phyloP scores from a whole-genome alignment of 2,113 vertebrate species.

The Notarius lentiginosus region DNA sequence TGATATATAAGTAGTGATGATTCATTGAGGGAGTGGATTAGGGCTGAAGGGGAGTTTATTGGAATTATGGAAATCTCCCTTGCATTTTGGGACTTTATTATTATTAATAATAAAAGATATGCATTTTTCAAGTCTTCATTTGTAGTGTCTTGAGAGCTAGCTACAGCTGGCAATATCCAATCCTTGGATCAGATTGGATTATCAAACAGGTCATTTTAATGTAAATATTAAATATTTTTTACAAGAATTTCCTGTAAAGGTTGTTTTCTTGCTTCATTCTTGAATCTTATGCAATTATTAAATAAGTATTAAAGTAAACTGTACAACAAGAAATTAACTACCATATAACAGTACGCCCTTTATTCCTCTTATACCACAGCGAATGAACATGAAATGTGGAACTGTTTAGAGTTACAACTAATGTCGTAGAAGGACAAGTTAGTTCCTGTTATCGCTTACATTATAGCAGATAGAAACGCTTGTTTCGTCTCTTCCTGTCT shows the following conservation, averaged over 20 bases:
- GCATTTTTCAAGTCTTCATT: not conserved
- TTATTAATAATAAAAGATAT: not conserved
- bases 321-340: not conserved
- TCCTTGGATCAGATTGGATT: not conserved
- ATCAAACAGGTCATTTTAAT: not conserved
- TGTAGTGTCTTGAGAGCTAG: not conserved
- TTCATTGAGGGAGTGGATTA: not conserved
- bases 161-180: not conserved
- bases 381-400: not conserved
- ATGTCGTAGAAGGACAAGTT: not conserved
- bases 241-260: not conserved
- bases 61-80: not conserved
- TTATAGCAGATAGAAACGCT: not conserved
- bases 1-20: not conserved
- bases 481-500: not conserved
- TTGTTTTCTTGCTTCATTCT: not conserved
- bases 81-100: not conserved
- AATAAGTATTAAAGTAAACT: not conserved
- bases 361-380: not conserved
- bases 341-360: not conserved
- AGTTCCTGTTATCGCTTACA: not conserved
- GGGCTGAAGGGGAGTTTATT: not conserved
- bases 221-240: slow-evolving; percentile 30
- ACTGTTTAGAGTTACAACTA: not conserved
- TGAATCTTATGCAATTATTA: not conserved